Conservation (phyloP, 2,797 vertebrate species). For the Borostomias antarcticus region DNA sequence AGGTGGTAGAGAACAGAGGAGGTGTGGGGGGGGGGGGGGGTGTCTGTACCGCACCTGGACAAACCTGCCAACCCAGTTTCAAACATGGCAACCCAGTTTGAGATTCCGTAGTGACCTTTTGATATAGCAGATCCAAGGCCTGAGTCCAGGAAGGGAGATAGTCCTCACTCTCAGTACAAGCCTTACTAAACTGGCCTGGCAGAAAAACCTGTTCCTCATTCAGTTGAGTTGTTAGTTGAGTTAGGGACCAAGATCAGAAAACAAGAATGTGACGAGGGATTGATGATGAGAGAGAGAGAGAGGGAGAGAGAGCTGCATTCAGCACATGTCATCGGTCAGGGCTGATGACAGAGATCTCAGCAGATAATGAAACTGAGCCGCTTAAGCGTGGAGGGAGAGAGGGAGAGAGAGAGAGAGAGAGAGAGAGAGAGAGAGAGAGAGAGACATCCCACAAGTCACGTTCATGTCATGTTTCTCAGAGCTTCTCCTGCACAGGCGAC, state of each 20-base stretch:
- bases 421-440: no score
- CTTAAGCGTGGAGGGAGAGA: background rate
- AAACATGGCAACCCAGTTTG: background rate
- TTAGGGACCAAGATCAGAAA: conserved; percentile 48
- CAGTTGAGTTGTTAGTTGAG: conserved; percentile 69
- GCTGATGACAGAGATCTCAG: background rate
- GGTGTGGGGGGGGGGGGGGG: conserved; percentile 4
- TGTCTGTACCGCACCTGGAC: conserved; percentile 6
- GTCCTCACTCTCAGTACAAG: no score
- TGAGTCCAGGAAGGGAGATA: no score
- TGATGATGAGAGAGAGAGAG: no score
- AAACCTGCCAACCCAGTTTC: background rate
- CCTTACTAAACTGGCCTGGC: no score
- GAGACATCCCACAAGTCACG: conserved; percentile 74
- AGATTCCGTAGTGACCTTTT: background rate
- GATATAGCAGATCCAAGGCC: no score
- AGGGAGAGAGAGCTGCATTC: conserved; percentile 24
- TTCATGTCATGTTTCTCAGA: conserved; percentile 61
- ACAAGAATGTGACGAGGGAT: conserved; percentile 70
- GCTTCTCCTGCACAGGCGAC: conserved; percentile 66
- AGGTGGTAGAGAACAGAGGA: conserved; percentile 31
- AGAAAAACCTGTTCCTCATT: no score
- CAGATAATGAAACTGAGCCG: conserved; percentile 6
- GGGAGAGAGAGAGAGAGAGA: conserved; percentile 22
- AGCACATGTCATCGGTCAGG: no score